Conservation (phyloP, 2,888 invertebrate species). For the Acrocera orbiculus region DNA sequence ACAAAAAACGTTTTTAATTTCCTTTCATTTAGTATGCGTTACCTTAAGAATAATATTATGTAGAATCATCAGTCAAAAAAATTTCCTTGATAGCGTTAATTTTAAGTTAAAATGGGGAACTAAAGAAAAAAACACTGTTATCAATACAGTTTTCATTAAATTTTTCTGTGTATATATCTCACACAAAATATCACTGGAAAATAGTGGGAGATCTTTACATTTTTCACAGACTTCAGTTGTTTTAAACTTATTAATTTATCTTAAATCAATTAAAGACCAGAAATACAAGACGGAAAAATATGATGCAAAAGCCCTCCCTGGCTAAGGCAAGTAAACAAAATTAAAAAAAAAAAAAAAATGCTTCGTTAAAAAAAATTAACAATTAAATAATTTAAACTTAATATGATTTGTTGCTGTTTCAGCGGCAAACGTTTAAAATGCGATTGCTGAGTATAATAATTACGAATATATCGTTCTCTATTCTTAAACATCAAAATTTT, state of each 20-base stretch:
- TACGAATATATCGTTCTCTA: constrained; percentile 8
- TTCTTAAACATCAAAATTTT: too few species aligned
- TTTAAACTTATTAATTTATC: constrained; percentile 1
- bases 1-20: too few species aligned
- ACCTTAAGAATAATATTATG: constrained; percentile 7
- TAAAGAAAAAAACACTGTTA: constrained; percentile 1
- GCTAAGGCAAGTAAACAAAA: constrained; percentile 2
- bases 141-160: constrained; percentile 2
- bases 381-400: constrained; percentile 5
- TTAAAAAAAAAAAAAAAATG: constrained; percentile 1
- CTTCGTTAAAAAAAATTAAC: constrained; percentile 5
- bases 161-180: constrained; percentile 1
- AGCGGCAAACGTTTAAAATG: constrained; percentile 6
- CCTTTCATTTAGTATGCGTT: constrained; percentile 4
- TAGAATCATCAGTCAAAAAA: constrained; percentile 7
- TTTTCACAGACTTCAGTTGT: too few species aligned
- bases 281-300: constrained; percentile 5
- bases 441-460: neutral
- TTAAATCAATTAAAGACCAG: constrained; percentile 5
- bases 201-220: constrained; percentile 6
- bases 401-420: constrained; percentile 7
- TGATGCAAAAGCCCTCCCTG: constrained; percentile 6
- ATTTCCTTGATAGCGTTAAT: too few species aligned
- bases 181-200: constrained; percentile 7
- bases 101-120: constrained; percentile 3